Evolutionary conservation across 2,888 invertebrate species (phyloP).

Genomic region (Dicycla oo): DNA sequence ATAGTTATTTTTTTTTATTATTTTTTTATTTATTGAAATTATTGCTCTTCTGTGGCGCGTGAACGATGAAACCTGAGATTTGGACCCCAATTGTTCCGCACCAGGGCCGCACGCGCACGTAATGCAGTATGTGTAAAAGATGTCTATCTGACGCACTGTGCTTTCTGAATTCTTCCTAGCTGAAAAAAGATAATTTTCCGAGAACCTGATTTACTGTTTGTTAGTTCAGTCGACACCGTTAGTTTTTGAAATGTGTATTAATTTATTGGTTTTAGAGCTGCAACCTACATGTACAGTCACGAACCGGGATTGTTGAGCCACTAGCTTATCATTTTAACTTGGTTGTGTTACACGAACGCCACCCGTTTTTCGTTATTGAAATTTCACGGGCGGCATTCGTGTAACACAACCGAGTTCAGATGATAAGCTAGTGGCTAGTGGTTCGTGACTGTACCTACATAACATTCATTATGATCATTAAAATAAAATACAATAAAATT

Average conservation of each 20-base stretch:
- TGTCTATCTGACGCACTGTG: slow-evolving; percentile 19
- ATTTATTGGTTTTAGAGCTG: slow-evolving; percentile 2
- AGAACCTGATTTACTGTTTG: background rate
- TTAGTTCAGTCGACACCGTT: background rate
- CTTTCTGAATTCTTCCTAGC: slow-evolving; percentile 14
- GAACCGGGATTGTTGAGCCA: too few relatives aligned
- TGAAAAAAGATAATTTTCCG: background rate
- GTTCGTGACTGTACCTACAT: too few relatives aligned
- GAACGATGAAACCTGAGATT: slow-evolving; percentile 44
- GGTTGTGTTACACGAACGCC: too few relatives aligned
- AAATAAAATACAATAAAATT: too few relatives aligned
- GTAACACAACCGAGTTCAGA: too few relatives aligned
- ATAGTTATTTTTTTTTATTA: background rate
- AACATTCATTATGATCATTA: too few relatives aligned
- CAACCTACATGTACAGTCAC: too few relatives aligned
- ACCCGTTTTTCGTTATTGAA: too few relatives aligned
- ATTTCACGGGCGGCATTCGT: too few relatives aligned
- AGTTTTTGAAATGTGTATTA: background rate
- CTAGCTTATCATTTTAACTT: too few relatives aligned
- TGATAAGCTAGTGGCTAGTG: too few relatives aligned
- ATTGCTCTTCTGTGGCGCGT: slow-evolving; percentile 33
- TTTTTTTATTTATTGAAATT: slow-evolving; percentile 35
- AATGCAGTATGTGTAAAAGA: slow-evolving; percentile 26
- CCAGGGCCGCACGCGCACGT: slow-evolving; percentile 6
- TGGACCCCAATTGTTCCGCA: slow-evolving; percentile 35